Percentiles rank a stretch among this genome's conserved stretches.
Evolutionary conservation across 1,140 invertebrate species (phyloP).

Genomic region (Elymnias hypermnestra): DNA sequence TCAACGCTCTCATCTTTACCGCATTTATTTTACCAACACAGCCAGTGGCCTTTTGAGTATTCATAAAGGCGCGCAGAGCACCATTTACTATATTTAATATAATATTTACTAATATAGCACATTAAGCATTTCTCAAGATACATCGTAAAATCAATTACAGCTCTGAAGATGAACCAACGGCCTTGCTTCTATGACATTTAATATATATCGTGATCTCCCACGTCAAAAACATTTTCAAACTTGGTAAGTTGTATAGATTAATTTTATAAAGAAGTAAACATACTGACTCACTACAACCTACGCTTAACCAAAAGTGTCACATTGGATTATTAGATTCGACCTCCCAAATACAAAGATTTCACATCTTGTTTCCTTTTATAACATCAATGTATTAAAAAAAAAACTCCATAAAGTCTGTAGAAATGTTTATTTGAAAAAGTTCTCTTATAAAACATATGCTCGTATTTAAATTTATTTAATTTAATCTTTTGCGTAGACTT

Average conservation of each 20-base stretch:
- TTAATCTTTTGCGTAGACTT: too few relatives aligned
- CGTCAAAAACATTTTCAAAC: slow-evolving; percentile 6
- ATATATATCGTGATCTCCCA: slow-evolving; percentile 14
- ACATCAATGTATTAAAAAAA: too few relatives aligned
- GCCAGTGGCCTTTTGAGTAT: too few relatives aligned
- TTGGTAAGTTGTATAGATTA: not conserved
- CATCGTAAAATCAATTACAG: not conserved
- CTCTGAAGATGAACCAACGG: slow-evolving; percentile 1
- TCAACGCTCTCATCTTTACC: too few relatives aligned
- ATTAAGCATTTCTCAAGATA: slow-evolving; percentile 1
- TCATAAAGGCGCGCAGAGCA: too few relatives aligned
- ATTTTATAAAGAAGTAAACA: slow-evolving; percentile 4
- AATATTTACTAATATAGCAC: not conserved
- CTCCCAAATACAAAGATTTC: not conserved
- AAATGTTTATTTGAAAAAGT: too few relatives aligned
- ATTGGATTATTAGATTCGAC: not conserved
- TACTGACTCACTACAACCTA: slow-evolving; percentile 5
- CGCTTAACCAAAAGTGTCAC: slow-evolving; percentile 5
- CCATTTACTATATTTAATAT: too few relatives aligned
- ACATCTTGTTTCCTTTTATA: not conserved
- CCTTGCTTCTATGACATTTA: slow-evolving; percentile 3
- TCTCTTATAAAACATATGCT: too few relatives aligned
- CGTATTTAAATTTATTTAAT: too few relatives aligned
- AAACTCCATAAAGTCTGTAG: too few relatives aligned
- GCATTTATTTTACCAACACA: too few relatives aligned